Conservation (phyloP, 2,888 invertebrate species). For the Tetanocera ferruginea region DNA sequence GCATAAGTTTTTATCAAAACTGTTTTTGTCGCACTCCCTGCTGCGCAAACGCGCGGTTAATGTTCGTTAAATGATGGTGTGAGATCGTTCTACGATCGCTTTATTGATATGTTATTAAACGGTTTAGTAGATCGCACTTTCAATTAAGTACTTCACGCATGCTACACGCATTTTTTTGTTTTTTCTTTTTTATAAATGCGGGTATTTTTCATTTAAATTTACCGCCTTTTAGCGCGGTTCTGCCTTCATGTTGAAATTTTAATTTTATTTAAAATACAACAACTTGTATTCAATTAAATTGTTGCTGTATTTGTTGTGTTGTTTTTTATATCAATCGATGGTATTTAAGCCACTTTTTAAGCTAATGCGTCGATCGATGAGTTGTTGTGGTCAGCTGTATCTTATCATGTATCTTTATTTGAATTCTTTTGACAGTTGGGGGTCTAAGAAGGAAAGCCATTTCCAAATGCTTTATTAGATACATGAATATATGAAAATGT, state of each 20-base stretch:
- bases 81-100: not conserved
- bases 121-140: constrained; percentile 5
- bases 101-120: constrained; percentile 23
- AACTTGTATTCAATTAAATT: too few species aligned
- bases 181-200: not conserved
- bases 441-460: not conserved
- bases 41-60: not conserved
- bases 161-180: not conserved
- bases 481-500: too few species aligned
- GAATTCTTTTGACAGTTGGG: not conserved
- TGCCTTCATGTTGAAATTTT: not conserved
- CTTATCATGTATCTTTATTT: not conserved
- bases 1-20: not conserved
- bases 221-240: not conserved
- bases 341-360: not conserved
- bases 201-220: not conserved
- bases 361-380: not conserved
- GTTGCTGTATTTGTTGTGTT: not conserved
- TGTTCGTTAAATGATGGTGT: not conserved
- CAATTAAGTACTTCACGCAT: not conserved
- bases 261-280: constrained; percentile 1
- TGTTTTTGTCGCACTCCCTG: constrained; percentile 10
- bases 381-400: constrained; percentile 2
- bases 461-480: too few species aligned
- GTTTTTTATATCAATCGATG: not conserved